Evolutionary conservation across 2,113 vertebrate genomes (phyloP), one percentile per base, ranked within the genome.

Genomic region (Etheostoma spectabile): DNA sequence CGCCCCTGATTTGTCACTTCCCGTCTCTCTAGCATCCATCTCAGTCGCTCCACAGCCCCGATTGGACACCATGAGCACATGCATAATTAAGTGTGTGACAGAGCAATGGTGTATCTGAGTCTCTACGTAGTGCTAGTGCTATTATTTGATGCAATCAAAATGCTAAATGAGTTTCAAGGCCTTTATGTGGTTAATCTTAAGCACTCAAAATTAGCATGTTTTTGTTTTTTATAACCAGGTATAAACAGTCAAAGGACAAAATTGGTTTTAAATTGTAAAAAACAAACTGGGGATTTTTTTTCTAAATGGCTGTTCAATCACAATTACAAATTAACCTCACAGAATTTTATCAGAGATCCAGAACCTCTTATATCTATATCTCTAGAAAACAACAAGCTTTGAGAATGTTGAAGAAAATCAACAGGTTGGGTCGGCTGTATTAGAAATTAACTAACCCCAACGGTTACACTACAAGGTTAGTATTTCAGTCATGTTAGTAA

Each of bases 71-170:
- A 72, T 52, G 74, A 79, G 51, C 22, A 19, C 85, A 91, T 90
- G 65, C 68, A 92, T 91, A 78, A 90, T 91, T 90, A 55, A 91
- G 70, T 30, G 33, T 77, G 65, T 87, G 63, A 69, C 71, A 77
- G 27, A 59, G 72, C 42, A 52, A 33, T 79, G 59, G 70, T 74
- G 84, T 35, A 35, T 84, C 59, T 68, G 70, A 79, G 38, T 69
- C 76, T 80, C 59, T 75, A 61, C 76, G 57, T 66, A 65, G 45
- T n/a, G n/a, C 70, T 56, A 45, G 30, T 77, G 8, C n/a, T n/a
- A 35, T 35, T 8, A 35, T 35, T 35, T 8, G 8, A 38, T 8
- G 35, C 35, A 38, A 38, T 38, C 35, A 38, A 35, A 35, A 8
- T 38, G 8, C 35, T 8, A 38, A 38, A 38, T 38, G 35, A 38